phyloP scores from a whole-genome alignment of 2,888 invertebrate species.

The Parasteatoda lunata region DNA sequence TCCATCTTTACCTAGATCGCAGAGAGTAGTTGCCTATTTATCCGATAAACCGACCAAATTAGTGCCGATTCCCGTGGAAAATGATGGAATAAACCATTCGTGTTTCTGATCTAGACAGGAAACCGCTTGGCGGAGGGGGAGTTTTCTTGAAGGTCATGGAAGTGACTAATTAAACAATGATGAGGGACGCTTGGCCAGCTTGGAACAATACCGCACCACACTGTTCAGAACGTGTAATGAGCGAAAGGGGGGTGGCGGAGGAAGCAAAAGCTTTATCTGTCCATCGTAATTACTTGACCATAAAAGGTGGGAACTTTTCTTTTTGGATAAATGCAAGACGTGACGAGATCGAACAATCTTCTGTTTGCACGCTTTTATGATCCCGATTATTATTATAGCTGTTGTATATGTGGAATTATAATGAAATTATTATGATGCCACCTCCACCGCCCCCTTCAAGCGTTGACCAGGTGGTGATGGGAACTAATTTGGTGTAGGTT shows the following conservation, averaged over 20 bases:
- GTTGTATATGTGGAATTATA: slow-evolving; percentile 1
- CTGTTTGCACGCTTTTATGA: slow-evolving; percentile 60
- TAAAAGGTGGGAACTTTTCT: slow-evolving; percentile 59
- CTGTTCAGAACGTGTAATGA: slow-evolving; percentile 49
- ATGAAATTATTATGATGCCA: slow-evolving; percentile 13
- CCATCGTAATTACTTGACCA: slow-evolving; percentile 67
- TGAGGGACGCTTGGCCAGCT: slow-evolving; percentile 63
- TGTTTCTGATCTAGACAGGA: slow-evolving; percentile 50
- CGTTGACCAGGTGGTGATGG: not conserved
- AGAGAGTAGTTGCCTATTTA: slow-evolving; percentile 32
- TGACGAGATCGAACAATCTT: slow-evolving; percentile 27
- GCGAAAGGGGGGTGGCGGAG: slow-evolving; percentile 24
- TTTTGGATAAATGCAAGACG: slow-evolving; percentile 43
- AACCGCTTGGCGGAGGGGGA: slow-evolving; percentile 18
- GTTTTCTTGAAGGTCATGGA: slow-evolving; percentile 56
- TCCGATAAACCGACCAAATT: slow-evolving; percentile 33
- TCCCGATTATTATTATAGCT: slow-evolving; percentile 26
- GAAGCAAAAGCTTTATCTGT: slow-evolving; percentile 55
- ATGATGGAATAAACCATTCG: slow-evolving; percentile 59
- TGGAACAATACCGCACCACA: slow-evolving; percentile 57
- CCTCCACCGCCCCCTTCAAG: not conserved
- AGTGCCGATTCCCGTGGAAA: slow-evolving; percentile 52
- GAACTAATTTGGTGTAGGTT: not conserved
- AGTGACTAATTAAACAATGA: slow-evolving; percentile 66
- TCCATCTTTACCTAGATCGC: not conserved